Evolutionary conservation across 2,797 vertebrate genomes (phyloP).

Genomic region (Tenualosa thibaudeaui): DNA sequence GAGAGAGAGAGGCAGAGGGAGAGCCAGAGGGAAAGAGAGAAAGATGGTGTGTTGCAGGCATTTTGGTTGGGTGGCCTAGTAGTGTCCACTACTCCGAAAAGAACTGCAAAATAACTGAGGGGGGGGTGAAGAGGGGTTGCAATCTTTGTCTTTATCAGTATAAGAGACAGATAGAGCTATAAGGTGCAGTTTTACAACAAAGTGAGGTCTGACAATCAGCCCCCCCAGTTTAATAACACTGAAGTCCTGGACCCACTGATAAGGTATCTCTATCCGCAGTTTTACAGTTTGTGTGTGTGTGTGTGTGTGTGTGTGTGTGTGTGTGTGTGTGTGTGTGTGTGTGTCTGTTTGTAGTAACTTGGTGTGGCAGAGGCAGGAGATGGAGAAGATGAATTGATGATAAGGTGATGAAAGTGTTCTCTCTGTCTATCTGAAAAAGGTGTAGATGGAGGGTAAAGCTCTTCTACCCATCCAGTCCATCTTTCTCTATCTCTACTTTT

Average conservation of each 20-base stretch:
- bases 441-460: not conserved
- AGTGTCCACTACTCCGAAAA: not conserved
- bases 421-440: not conserved
- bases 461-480: not conserved
- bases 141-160: not conserved
- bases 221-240: conserved; percentile 2
- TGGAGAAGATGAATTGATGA: not conserved
- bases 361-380: not conserved
- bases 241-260: not conserved
- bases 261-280: conserved; percentile 11
- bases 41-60: not conserved
- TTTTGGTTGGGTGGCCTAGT: too few species aligned
- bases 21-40: not conserved
- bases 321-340: not conserved
- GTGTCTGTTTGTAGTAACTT: not conserved
- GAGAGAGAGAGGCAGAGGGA: not conserved
- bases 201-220: conserved; percentile 13
- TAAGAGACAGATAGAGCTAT: conserved; percentile 5
- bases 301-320: not conserved
- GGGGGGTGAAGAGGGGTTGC: not conserved
- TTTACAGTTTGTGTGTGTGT: not conserved
- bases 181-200: conserved; percentile 3
- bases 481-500: not conserved
- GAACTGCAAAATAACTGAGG: not conserved
- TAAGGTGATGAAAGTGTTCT: not conserved